A percentile compares a stretch with the other conserved stretches of the same genome.
Conservation (phyloP, 2,797 vertebrate species). For the Acomys russatus region DNA sequence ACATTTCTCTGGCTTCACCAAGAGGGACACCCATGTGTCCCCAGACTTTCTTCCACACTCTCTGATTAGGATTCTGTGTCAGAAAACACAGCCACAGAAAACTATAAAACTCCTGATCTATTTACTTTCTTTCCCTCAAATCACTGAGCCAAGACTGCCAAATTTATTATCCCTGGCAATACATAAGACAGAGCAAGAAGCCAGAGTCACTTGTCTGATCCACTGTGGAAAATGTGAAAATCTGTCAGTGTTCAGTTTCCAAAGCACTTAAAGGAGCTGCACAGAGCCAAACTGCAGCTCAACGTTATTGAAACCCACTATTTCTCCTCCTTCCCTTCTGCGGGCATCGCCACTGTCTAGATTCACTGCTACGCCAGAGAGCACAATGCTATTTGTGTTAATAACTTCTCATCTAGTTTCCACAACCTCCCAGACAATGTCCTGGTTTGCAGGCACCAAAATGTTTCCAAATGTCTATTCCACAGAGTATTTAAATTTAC, state of each 20-base stretch:
- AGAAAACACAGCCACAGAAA: background rate
- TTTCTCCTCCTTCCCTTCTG: background rate
- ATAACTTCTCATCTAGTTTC: background rate
- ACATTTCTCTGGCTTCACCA: background rate
- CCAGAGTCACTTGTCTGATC: background rate
- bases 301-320: background rate
- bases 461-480: background rate
- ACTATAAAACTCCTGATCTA: background rate
- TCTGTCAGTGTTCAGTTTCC: background rate
- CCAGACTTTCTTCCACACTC: background rate
- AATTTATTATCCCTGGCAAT: constrained; percentile 29
- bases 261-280: background rate
- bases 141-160: constrained; percentile 8
- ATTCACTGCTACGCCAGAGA: background rate
- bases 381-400: background rate
- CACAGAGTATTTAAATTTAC: background rate
- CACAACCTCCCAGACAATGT: background rate
- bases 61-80: constrained; percentile 27
- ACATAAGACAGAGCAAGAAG: background rate
- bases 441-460: background rate
- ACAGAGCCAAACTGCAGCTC: constrained; percentile 3
- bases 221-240: background rate
- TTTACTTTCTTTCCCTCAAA: constrained; percentile 24
- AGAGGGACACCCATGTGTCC: background rate
- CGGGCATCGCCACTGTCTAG: background rate